Evolutionary conservation across 30 jellyfish, hydroid and myxozoan genomes (phyloP), one percentile per base, ranked within the genome.

Genomic region (Cassiopea andromeda): DNA sequence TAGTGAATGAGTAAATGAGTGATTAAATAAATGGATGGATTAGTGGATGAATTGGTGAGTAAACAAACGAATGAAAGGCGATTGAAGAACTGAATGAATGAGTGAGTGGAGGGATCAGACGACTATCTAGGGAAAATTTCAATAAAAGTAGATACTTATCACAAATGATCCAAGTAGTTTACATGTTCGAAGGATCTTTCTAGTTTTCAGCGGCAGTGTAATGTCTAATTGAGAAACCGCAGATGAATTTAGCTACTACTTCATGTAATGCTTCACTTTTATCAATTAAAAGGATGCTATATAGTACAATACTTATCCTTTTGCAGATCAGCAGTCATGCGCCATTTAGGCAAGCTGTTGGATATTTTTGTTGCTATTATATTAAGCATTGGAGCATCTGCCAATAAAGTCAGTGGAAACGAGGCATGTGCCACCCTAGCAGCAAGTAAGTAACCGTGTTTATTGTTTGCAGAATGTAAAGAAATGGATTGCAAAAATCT

Each of bases 361-460:
- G 44, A 61, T 54, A 13, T 50, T 19, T 27, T 77, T 48, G 27
- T 48, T 10, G 50, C 73, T 59, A 49, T 50, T n/a, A 18, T 47
- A n/a, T 18, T 77, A 14, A 1, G 1, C 48, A 50, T 77, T 43
- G 79, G 79, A 70, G 50, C 79, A 17, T 70, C 79, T 17, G 86
- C 86, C 5, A 74, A 77, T 43, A 58, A 77, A 49, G 74, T 48
- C 18, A 77, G 75, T 48, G 86, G 86, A 77, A 77, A 77, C 54
- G 86, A 77, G 86, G 86, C 86, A 48, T 77, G 86, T 69, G 86
- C 86, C 27, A 74, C 86, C 15, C 73, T 77, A 59, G 86, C 86
- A 19, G 86, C 86, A 77, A 77, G 86, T 77, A 60, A 48, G 86
- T 77, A 2, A 8, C n/a, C n/a, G n/a, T n/a, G n/a, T n/a, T n/a